Evolutionary conservation across 2,113 vertebrate genomes (phyloP), one percentile per base, ranked within the genome.

Genomic region (Toxotes jaculatrix): DNA sequence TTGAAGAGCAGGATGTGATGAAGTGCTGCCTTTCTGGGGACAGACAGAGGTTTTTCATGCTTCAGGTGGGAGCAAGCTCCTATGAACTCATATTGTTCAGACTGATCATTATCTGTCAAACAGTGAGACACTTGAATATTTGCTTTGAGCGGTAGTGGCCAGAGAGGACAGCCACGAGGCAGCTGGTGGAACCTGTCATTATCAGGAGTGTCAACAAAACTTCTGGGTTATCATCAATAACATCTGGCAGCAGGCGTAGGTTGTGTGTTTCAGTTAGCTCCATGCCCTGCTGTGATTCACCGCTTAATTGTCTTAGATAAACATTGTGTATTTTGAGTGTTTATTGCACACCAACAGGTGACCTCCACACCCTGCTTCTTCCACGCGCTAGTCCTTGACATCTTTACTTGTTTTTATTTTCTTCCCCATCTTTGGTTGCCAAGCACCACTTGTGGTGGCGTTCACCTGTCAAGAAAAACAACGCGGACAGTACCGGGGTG

Each of bases 211-310:
- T 90, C 79, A 91, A 83, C 84, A 89, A 80, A 84, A 55, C 40
- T 82, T 72, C 59, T 53, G 83, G 85, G 84, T 92, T 88, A 89
- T 94, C 89, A 87, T 93, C 85, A 61, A 85, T 77, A 75, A 76
- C 84, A 91, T 88, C 88, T 83, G 72, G 74, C 82, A 82, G 79
- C 14, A 11, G 42, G 65, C 53, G 47, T 36, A 42, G 68, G 38
- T 63, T 67, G 78, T 88, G 83, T 79, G 78, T 84, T 87, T 76
- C 55, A 65, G 72, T 86, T 81, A 70, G 73, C 69, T 53, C 32
- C 32, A 4, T 59, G 59, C 53, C 69, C 72, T 64, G 45, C 60
- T 49, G 80, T 82, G 70, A 84, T 67, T 77, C 80, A 57, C 71
- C 84, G 87, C 88, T 92, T 87, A 72, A 61, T 77, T 82, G 88